Percentiles rank a stretch among this genome's conserved stretches.
These are phyloP conservation scores for Selenia dentaria DNA, from an alignment of 2,888 invertebrate genomes.

Conservation along the genomic window DNA sequence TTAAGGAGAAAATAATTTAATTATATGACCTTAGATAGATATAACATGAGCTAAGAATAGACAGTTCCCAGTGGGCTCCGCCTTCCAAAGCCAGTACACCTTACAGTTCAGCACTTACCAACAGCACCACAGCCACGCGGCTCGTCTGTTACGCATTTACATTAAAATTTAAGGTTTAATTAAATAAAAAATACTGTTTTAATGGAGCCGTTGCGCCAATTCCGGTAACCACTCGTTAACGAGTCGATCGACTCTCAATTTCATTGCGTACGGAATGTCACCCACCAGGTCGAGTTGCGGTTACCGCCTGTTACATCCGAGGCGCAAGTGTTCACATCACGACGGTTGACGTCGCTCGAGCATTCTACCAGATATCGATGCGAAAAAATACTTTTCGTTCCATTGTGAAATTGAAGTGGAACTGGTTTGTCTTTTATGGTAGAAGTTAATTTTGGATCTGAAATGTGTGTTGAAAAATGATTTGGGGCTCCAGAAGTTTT, in stretches of 20 bases:
- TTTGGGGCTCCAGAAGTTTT: neutral
- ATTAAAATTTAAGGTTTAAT: no score
- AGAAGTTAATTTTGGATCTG: constrained; percentile 29
- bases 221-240: constrained; percentile 51
- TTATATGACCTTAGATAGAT: no score
- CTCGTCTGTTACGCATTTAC: no score
- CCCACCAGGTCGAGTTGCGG: constrained; percentile 43
- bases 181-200: constrained; percentile 18
- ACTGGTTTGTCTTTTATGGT: constrained; percentile 31
- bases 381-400: constrained; percentile 25
- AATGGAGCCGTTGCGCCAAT: constrained; percentile 38
- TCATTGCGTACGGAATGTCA: constrained; percentile 62
- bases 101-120: no score
- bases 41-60: no score
- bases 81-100: no score
- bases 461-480: constrained; percentile 3
- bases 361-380: constrained; percentile 23
- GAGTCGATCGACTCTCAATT: constrained; percentile 62
- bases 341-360: constrained; percentile 14
- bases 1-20: no score
- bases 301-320: constrained; percentile 23
- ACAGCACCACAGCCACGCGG: no score
- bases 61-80: no score
- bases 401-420: constrained; percentile 29
- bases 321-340: constrained; percentile 12